Base-by-base conservation (phyloP, 2,113 vertebrate species). In the Mustelus asterias region DNA sequence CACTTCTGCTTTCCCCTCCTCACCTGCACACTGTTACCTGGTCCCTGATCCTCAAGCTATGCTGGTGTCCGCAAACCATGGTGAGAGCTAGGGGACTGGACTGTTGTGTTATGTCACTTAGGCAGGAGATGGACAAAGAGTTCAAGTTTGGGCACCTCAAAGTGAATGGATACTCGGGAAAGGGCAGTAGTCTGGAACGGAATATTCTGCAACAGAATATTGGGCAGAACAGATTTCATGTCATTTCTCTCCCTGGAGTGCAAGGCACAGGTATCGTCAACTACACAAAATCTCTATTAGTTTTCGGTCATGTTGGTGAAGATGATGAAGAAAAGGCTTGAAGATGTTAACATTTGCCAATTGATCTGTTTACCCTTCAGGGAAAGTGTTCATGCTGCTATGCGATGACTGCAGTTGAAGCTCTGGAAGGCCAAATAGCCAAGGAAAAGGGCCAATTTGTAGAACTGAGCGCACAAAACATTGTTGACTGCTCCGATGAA, bases 361-460 rank as follows among this genome's bases (percentile, higher is more conserved):
- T 13, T 92, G 16, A 63, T 60, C 26, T 92, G 54, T 14, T 92
- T 63, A 20, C 4, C 3, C 58, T 1, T 33, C 88, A 92, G 88
- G 88, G 88, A 0, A 5, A 0, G 0, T 92, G 88, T 92, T 18
- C 0, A 18, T 92, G 29, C 29, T 92, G 88, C 58, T 92, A 63
- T 63, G 58, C 88, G 14, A 63, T 92, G 20, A 1, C 24, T 63
- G 58, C 88, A 14, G 1, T 37, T 29, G 88, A 58, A 18, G 88
- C 88, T 63, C 5, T 92, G 88, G 88, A 92, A 92, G 58, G 88
- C n/a, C 88, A 92, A 18, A 7, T 92, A 58, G 88, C 88, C 54
- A 92, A n/a, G 88, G 3, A 11, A 63, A 63, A 0, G 14, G 14
- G 63, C 0, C 88, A 92, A 20, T 6, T n/a, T 4, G 0, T n/a